Conservation (phyloP, 2,113 vertebrate genomes). For the Dinomys branickii region DNA sequence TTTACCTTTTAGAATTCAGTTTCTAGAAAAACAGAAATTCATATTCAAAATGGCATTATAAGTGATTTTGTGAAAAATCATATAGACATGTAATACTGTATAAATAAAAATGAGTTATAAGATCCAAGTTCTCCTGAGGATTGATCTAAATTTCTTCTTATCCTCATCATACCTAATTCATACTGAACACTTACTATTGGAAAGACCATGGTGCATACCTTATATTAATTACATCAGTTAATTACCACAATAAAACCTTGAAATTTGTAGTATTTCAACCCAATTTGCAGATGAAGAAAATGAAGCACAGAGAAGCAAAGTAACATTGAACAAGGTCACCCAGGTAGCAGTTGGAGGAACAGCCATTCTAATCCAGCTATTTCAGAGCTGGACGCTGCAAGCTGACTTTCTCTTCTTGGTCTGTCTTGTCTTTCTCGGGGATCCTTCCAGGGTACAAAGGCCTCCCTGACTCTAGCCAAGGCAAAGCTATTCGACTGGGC, state of each 20-base stretch:
- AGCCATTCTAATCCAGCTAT: neutral
- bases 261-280: neutral
- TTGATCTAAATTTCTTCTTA: neutral
- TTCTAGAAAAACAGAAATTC: neutral
- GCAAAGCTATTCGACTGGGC: neutral
- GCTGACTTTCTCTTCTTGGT: neutral
- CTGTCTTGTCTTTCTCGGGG: neutral
- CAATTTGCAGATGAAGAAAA: conserved; percentile 11
- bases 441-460: neutral
- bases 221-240: neutral
- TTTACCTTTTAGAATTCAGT: neutral
- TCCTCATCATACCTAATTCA: neutral
- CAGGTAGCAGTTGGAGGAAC: neutral
- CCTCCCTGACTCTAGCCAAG: neutral
- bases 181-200: neutral
- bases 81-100: neutral
- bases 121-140: neutral
- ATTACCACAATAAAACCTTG: neutral
- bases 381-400: neutral
- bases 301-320: neutral
- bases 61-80: neutral
- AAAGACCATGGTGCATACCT: neutral
- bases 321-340: neutral
- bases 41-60: neutral
- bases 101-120: conserved; percentile 38